Conservation (phyloP, 2,797 vertebrate species). For the Pseudomugil tenellus region DNA sequence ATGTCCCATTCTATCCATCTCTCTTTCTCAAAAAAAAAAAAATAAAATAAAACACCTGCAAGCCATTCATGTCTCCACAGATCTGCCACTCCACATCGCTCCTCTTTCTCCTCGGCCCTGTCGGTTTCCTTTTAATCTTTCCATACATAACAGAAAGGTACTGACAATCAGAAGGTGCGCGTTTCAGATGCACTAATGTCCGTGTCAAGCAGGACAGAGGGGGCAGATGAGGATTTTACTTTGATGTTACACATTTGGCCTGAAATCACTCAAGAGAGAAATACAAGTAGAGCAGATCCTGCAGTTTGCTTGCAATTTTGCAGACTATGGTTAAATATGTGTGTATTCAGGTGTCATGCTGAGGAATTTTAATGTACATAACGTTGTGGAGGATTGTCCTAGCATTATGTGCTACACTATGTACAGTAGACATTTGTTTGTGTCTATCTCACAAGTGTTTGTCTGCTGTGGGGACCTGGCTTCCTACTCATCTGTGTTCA, state of each 20-base stretch:
- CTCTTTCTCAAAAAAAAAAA: conserved; percentile 23
- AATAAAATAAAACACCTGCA: conserved; percentile 66
- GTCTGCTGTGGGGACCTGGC: conserved; percentile 15
- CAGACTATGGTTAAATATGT: conserved; percentile 24
- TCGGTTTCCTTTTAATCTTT: conserved; percentile 59
- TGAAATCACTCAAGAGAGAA: conserved; percentile 32
- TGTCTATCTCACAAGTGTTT: conserved; percentile 36
- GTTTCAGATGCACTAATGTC: conserved; percentile 50
- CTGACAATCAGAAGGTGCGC: conserved; percentile 44
- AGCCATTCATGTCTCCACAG: conserved; percentile 74
- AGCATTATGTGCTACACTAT: conserved; percentile 20
- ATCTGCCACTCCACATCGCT: conserved; percentile 52
- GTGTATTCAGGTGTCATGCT: background rate
- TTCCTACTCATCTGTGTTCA: conserved; percentile 49
- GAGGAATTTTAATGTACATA: conserved; percentile 27
- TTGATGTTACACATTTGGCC: conserved; percentile 51
- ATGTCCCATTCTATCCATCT: conserved; percentile 52
- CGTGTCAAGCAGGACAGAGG: conserved; percentile 43
- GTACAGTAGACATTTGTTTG: conserved; percentile 26
- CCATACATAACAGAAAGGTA: conserved; percentile 40
- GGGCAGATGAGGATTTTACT: conserved; percentile 45
- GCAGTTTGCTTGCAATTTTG: conserved; percentile 7
- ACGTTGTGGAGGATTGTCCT: conserved; percentile 19
- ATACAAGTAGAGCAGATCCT: conserved; percentile 18
- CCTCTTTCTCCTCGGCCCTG: conserved; percentile 27